Conservation (phyloP, 2,797 vertebrate genomes). For the Falco peregrinus region DNA sequence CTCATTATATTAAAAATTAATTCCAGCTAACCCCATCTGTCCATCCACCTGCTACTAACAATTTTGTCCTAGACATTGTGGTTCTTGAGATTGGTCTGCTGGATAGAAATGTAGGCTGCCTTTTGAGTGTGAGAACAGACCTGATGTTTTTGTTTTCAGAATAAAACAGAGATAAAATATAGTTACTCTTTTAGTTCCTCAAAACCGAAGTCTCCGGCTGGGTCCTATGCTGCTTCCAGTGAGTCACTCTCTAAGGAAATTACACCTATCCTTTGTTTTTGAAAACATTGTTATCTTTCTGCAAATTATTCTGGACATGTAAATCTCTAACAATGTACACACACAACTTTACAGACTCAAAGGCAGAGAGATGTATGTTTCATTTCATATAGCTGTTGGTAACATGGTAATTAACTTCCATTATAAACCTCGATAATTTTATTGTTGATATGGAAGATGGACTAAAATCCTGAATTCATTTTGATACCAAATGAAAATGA, state of each 20-base stretch:
- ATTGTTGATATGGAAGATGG: neutral
- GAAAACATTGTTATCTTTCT: neutral
- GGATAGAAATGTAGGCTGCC: neutral
- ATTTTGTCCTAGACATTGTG: neutral
- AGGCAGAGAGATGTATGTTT: neutral
- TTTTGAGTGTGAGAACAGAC: neutral
- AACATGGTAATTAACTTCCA: neutral
- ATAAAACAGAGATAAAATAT: neutral
- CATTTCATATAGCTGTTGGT: neutral
- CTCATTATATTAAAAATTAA: neutral
- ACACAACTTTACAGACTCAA: neutral
- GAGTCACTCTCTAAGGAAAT: neutral
- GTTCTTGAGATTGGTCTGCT: neutral
- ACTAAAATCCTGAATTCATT: neutral
- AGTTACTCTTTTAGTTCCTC: neutral
- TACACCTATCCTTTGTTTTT: neutral
- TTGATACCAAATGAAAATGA: neutral
- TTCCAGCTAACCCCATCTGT: neutral
- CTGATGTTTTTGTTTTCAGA: neutral
- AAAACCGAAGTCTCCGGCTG: neutral
- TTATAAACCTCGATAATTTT: neutral
- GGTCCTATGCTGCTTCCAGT: neutral
- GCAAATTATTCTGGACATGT: neutral
- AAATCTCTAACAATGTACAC: neutral
- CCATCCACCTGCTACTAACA: neutral